Evolutionary conservation across 2,113 vertebrate species (phyloP).

Genomic region (Potamarius usumacintae): DNA sequence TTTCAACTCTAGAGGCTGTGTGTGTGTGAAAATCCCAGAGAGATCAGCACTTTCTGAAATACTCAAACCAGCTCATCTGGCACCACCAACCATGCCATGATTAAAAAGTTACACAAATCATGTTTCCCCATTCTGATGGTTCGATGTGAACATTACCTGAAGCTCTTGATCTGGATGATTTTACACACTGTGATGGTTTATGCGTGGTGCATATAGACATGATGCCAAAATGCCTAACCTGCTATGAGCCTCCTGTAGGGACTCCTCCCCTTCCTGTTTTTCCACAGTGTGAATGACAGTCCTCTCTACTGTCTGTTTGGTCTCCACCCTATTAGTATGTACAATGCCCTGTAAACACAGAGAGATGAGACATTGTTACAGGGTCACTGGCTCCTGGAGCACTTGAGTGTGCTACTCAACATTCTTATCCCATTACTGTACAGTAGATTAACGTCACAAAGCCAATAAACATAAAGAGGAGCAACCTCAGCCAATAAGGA

Average conservation of each 20-base stretch:
- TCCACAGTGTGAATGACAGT: slow-evolving; percentile 50
- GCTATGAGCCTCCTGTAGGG: slow-evolving; percentile 48
- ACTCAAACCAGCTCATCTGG: no score
- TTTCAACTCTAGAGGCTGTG: no score
- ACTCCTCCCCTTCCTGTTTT: slow-evolving; percentile 35
- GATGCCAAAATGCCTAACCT: slow-evolving; percentile 49
- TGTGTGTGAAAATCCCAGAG: no score
- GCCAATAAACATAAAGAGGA: slow-evolving; percentile 45
- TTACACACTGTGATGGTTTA: no score
- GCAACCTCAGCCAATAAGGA: slow-evolving; percentile 45
- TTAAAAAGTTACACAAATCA: no score
- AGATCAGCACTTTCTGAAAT: no score
- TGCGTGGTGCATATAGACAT: not conserved
- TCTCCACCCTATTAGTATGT: slow-evolving; percentile 56
- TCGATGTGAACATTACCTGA: no score
- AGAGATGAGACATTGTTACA: slow-evolving; percentile 5
- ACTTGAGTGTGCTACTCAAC: not conserved
- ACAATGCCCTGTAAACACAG: slow-evolving; percentile 56
- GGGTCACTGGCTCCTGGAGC: slow-evolving; percentile 5
- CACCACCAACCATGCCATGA: no score
- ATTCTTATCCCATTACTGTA: slow-evolving; percentile 61
- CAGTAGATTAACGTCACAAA: slow-evolving; percentile 60
- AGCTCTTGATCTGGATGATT: no score
- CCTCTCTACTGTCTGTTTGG: slow-evolving; percentile 59
- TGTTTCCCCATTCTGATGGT: no score